A percentile compares a stretch with the other conserved stretches of the same genome.
These are phyloP conservation scores for Himalopsyche phryganea DNA, from an alignment of 1,140 invertebrate species.

Conservation along the genomic window DNA sequence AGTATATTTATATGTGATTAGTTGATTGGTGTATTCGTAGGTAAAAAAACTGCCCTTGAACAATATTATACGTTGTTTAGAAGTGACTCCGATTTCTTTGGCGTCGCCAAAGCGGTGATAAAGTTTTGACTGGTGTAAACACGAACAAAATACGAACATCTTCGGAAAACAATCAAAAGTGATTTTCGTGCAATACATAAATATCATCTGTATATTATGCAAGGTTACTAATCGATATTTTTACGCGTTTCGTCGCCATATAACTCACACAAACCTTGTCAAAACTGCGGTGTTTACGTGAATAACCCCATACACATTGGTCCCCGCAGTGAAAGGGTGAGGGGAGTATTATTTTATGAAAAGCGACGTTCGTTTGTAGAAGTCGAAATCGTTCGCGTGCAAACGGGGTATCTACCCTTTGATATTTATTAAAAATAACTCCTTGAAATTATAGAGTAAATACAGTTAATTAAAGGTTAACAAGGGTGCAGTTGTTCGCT, in stretches of 20 bases:
- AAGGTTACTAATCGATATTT: constrained; percentile 33
- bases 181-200: constrained; percentile 23
- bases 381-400: constrained; percentile 29
- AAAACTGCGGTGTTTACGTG: constrained; percentile 26
- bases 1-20: too few relatives aligned
- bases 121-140: too few relatives aligned
- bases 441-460: constrained; percentile 20
- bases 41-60: too few relatives aligned
- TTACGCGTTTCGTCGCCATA: constrained; percentile 24
- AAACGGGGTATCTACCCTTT: constrained; percentile 23
- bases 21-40: too few relatives aligned
- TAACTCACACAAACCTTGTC: constrained; percentile 24
- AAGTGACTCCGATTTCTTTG: too few relatives aligned
- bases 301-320: neutral
- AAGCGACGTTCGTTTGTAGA: constrained; percentile 8
- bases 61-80: too few relatives aligned
- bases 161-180: constrained; percentile 13
- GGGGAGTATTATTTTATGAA: constrained; percentile 16
- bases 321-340: constrained; percentile 3
- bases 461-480: constrained; percentile 20
- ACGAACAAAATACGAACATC: too few relatives aligned
- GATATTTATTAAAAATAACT: constrained; percentile 20
- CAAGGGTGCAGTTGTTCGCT: constrained; percentile 4
- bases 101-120: too few relatives aligned
- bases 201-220: constrained; percentile 19